phyloP scores from a whole-genome alignment of 2,888 invertebrate species.

The Diplolepis rosae region DNA sequence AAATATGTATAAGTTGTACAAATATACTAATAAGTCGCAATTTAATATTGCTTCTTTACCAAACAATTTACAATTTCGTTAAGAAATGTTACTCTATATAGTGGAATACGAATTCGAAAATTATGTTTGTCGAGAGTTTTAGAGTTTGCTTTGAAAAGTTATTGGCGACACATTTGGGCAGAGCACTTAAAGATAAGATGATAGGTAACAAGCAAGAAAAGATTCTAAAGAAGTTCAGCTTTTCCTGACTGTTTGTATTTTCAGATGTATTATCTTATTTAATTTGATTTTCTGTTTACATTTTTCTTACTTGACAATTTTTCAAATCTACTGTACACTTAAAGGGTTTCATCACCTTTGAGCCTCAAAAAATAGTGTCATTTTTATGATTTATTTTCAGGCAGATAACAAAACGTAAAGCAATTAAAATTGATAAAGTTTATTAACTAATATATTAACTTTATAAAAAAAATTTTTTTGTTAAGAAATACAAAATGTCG shows the following conservation, averaged over 20 bases:
- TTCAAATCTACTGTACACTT: neutral
- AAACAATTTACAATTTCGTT: neutral
- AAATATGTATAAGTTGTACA: no score
- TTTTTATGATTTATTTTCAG: no score
- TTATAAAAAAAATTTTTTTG: no score
- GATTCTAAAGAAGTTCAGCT: conserved; percentile 1
- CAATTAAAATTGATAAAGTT: no score
- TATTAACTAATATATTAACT: no score
- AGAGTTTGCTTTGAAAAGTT: conserved; percentile 6
- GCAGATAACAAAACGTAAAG: no score
- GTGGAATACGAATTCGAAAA: neutral
- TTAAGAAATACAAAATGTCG: no score
- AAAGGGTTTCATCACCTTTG: no score
- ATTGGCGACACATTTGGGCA: neutral
- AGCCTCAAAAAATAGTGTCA: no score
- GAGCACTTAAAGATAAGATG: conserved; percentile 5
- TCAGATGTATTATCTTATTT: neutral
- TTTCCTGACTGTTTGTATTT: conserved; percentile 6
- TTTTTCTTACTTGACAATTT: neutral
- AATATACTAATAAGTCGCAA: neutral
- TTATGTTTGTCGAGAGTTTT: neutral
- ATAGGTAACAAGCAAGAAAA: conserved; percentile 7
- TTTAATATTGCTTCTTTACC: neutral
- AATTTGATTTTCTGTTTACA: neutral
- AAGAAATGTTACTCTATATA: neutral